Evolutionary conservation across 2,797 vertebrate species (phyloP), one percentile per base, ranked within the genome.

Genomic region (Enoplosus armatus): DNA sequence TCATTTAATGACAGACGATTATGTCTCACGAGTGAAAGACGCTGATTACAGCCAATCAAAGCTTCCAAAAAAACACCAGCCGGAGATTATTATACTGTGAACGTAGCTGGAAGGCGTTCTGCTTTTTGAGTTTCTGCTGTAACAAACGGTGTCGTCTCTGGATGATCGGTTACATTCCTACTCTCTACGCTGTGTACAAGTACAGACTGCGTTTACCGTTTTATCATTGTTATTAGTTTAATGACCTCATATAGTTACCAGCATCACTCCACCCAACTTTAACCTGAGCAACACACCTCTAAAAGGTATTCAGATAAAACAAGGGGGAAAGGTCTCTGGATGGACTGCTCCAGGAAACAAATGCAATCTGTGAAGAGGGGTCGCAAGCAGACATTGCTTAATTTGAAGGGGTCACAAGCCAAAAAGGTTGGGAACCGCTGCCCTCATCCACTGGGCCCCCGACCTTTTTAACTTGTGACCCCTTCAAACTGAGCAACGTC

Each of bases 11-110:
- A 51, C 45, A 16, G 84, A 60, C 39, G 55, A 41, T 54, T 39
- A 29, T 6, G 50, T 67, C 41, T 68, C 54, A 55, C 0, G 27
- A 54, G 48, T 22, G 51, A 72, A 24, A 27, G 48, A 56, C 7
- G 16, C 29, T 69, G 63, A 68, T 76, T 43, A 29, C 50, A 47
- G 72, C 43, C 51, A 72, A 43, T 72, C 45, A 69, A 54, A 65
- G 63, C 39, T 8, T 27, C 26, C 10, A 51, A 16, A 35, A 31
- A 72, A 27, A 73, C 16, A 62, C 18, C 14, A 39, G 60, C 7
- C 60, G 37, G n/a, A 33, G n/a, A 63, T 11, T 8, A 63, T 11
- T 8, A 43, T 31, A 37, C 11, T 37, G 15, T 11, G 33, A 61
- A 56, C 53, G 24, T 0, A 55, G 8, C 55, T 18, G 37, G 7